Base-by-base conservation (phyloP, 2,797 vertebrate species). In the Enteromius anoplus region DNA sequence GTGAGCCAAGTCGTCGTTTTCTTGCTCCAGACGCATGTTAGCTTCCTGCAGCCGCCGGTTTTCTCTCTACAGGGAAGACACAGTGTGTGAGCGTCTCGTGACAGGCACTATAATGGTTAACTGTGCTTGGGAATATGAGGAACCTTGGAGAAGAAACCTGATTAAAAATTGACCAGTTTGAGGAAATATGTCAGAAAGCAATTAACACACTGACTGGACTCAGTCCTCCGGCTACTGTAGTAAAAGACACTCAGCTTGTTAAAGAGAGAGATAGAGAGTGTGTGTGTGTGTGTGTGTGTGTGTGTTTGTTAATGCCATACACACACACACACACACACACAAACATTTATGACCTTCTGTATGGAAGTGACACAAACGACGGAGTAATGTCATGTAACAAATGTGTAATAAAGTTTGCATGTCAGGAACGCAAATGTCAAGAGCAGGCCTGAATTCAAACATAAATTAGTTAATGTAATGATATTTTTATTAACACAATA, bases 1-100 rank as follows among this genome's bases (percentile, higher is more conserved):
- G 0, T 99, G 98, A 1, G 98, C 98, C 70, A 99, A 91, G 90
- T 99, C 98, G 9, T 99, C 98, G 0, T 99, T 99, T 91, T 99
- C 98, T 90, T 99, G 98, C 91, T 99, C 98, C 92, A 99, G 89
- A 2, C 98, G 96, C 98, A 99, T 99, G 93, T 99, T 99, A 0
- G 98, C 97, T 84, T 99, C 98, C 85, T 99, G 98, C 0, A 99
- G 91, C 19, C 98, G 96, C 3, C 97, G 95, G 89, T 99, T 99
- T 92, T 99, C 98, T 23, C 98, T 91, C 98, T 99, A 88, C 75
- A 83, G 45, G 84, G n/a, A 8, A 84, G 64, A 85, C 21, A 78
- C 32, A 51, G 45, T 29, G 34, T 21, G 82, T 68, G 68, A 77
- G 70, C 65, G 71, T 79, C 83, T 85, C 34, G 77, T 84, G 84